Percentiles rank a stretch among this genome's conserved stretches.
Evolutionary conservation across 2,888 invertebrate genomes (phyloP).

Genomic region (Brachyptera risi): DNA sequence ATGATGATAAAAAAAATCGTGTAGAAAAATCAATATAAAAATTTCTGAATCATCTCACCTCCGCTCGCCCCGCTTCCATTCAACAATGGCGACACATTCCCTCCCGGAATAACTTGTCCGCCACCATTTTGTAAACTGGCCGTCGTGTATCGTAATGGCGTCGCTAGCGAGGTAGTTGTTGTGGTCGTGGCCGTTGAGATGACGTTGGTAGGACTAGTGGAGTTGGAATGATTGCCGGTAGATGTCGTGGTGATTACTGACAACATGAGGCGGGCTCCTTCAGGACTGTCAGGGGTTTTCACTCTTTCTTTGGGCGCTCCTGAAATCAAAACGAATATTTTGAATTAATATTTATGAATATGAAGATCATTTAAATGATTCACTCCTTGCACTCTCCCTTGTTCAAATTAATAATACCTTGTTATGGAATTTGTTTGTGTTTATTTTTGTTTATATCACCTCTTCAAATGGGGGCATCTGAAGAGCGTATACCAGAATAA

Average conservation of each 20-base stretch:
- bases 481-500: too few relatives aligned
- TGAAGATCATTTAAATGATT: not conserved
- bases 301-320: constrained; percentile 29
- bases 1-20: too few relatives aligned
- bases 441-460: too few relatives aligned
- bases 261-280: constrained; percentile 33
- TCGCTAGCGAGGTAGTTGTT: constrained; percentile 11
- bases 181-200: constrained; percentile 23
- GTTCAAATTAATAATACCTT: too few relatives aligned
- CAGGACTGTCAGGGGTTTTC: constrained; percentile 35
- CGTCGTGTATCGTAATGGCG: constrained; percentile 17
- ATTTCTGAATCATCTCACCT: too few relatives aligned
- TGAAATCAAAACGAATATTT: not conserved
- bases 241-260: constrained; percentile 24
- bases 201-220: constrained; percentile 27
- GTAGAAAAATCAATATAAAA: too few relatives aligned
- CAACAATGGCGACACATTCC: constrained; percentile 25
- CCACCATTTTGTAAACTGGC: constrained; percentile 12
- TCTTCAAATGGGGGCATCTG: too few relatives aligned
- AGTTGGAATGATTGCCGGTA: constrained; percentile 22
- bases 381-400: too few relatives aligned
- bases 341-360: not conserved
- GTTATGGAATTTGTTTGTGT: too few relatives aligned
- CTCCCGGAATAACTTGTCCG: constrained; percentile 1
- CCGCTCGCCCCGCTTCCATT: constrained; percentile 27